These are phyloP conservation scores for Tribolium freemani DNA, from an alignment of 2,888 invertebrate species.

Conservation along the genomic window DNA sequence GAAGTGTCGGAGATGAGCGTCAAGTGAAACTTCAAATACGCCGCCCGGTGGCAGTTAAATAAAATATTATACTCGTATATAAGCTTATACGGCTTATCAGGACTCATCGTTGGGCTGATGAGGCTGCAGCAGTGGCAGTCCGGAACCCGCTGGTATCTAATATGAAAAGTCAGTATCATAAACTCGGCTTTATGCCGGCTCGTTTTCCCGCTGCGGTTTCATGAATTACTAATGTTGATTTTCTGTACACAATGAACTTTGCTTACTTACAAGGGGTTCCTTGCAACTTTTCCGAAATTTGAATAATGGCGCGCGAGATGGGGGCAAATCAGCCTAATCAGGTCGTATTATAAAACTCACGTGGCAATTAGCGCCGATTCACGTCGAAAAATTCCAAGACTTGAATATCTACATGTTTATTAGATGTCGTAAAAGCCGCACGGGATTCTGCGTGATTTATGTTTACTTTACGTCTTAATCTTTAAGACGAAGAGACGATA, in stretches of 20 bases:
- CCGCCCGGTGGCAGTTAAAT: constrained; percentile 30
- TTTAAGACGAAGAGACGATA: constrained; percentile 15
- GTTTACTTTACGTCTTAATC: constrained; percentile 29
- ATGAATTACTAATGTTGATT: constrained; percentile 63
- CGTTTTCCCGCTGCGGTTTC: constrained; percentile 56
- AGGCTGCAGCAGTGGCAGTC: constrained; percentile 35
- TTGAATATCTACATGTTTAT: constrained; percentile 29
- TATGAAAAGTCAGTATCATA: constrained; percentile 55
- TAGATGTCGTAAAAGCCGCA: constrained; percentile 21
- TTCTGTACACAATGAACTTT: constrained; percentile 56
- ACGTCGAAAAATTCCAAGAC: neutral
- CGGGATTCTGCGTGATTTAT: constrained; percentile 22
- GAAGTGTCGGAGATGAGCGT: constrained; percentile 3
- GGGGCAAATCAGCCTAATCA: neutral
- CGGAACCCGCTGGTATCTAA: constrained; percentile 40
- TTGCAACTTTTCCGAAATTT: neutral
- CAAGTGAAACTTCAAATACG: constrained; percentile 27
- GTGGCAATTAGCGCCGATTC: neutral
- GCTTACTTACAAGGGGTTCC: constrained; percentile 38
- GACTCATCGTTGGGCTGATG: constrained; percentile 48
- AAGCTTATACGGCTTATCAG: constrained; percentile 48
- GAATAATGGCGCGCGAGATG: neutral
- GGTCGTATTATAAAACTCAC: neutral
- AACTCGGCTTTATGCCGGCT: constrained; percentile 55
- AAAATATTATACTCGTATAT: constrained; percentile 44